Evolutionary conservation across 2,113 vertebrate genomes (phyloP).

Genomic region (Peromyscus maniculatus): DNA sequence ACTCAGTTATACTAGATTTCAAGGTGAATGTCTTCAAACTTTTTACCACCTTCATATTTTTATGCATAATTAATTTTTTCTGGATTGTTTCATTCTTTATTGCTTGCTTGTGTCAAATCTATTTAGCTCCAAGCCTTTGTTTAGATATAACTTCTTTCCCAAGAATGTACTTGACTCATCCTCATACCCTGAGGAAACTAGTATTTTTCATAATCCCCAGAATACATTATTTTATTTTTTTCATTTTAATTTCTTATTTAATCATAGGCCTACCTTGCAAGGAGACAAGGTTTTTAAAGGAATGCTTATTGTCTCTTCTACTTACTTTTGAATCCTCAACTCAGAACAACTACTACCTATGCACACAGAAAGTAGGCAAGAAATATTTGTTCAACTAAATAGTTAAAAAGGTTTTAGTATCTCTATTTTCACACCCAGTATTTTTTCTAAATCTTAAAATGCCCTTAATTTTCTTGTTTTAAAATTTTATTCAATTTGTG

Average conservation of each 20-base stretch:
- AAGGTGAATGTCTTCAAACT: conserved; percentile 10
- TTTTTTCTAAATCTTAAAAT: neutral
- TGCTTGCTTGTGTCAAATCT: neutral
- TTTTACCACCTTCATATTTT: neutral
- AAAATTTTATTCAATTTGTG: neutral
- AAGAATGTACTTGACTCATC: neutral
- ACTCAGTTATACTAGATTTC: neutral
- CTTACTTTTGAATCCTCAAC: neutral
- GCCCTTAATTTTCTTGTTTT: neutral
- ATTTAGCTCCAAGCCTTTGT: neutral
- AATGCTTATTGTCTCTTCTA: neutral
- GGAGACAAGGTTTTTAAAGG: neutral
- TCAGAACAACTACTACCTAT: neutral
- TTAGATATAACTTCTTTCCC: neutral
- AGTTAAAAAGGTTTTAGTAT: conserved; percentile 8
- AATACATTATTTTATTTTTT: conserved; percentile 46
- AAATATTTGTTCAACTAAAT: conserved; percentile 18
- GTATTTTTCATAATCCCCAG: neutral
- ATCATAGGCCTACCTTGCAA: neutral
- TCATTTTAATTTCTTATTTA: conserved; percentile 31
- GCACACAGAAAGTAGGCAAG: neutral
- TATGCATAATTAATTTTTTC: neutral
- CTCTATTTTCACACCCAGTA: neutral
- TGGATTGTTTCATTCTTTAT: neutral
- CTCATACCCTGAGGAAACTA: neutral